phyloP scores from a whole-genome alignment of 2,888 invertebrate genomes.

The Aromia moschata region DNA sequence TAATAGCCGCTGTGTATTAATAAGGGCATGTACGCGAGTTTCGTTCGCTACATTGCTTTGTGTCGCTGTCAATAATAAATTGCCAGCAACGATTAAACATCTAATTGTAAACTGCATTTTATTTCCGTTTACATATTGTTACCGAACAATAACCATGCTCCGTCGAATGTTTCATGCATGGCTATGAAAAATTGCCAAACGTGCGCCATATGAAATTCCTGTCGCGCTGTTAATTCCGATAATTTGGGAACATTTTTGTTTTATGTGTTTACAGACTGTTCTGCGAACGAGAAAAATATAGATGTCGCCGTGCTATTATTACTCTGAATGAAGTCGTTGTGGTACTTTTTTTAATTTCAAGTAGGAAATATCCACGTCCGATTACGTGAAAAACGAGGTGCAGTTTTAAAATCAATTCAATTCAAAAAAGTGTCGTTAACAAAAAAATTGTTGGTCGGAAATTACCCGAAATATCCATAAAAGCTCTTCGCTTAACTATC shows the following conservation, averaged over 20 bases:
- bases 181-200: neutral
- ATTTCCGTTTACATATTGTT: constrained; percentile 21
- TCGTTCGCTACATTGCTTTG: neutral
- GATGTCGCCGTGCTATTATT: neutral
- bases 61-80: constrained; percentile 14
- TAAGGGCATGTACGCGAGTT: neutral
- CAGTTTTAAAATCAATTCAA: no score
- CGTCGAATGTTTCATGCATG: neutral
- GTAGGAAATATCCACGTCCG: no score
- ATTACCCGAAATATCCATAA: no score
- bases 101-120: constrained; percentile 19
- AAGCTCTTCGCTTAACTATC: no score
- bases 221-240: neutral
- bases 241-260: neutral
- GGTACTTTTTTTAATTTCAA: no score
- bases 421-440: no score
- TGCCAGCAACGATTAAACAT: constrained; percentile 11
- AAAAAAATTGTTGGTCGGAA: no score
- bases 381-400: no score
- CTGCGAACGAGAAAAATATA: neutral
- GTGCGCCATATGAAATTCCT: constrained; percentile 2
- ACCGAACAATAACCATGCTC: constrained; percentile 6
- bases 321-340: no score
- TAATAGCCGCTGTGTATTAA: constrained; percentile 2
- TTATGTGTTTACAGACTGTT: neutral